Conservation (phyloP, 2,797 vertebrate genomes). For the Anniella stebbinsi region DNA sequence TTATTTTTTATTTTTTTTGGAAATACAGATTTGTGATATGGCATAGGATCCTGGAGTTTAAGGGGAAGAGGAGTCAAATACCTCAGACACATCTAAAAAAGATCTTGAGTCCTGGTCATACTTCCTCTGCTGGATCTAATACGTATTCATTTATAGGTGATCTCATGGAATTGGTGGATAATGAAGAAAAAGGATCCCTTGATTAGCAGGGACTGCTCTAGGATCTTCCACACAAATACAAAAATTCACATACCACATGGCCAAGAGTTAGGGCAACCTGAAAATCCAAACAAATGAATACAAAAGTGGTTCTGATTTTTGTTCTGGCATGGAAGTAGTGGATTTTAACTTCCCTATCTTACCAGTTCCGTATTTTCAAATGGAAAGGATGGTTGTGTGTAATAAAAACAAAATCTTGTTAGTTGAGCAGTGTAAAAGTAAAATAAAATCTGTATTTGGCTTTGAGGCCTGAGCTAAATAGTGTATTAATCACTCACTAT, state of each 20-base stretch:
- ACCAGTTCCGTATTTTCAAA: background rate
- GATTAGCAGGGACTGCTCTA: background rate
- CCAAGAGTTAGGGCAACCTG: background rate
- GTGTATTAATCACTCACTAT: background rate
- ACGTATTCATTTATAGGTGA: background rate
- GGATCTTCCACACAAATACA: background rate
- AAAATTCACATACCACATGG: background rate
- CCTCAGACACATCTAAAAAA: background rate
- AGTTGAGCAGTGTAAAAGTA: background rate
- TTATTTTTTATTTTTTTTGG: background rate
- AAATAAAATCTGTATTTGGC: conserved; percentile 21
- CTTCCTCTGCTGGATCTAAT: background rate
- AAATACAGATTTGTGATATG: background rate
- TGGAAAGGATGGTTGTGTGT: background rate
- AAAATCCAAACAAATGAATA: background rate
- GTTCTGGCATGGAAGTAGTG: background rate
- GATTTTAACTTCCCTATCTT: background rate
- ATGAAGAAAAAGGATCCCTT: background rate
- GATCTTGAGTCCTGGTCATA: background rate
- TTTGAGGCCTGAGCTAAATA: conserved; percentile 35
- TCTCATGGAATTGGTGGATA: no score
- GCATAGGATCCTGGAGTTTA: background rate
- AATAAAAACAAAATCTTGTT: conserved; percentile 17
- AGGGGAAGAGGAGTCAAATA: no score
- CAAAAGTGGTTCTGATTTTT: background rate